A percentile compares a stretch with the other conserved stretches of the same genome.
Conservation (phyloP, 1,140 invertebrate genomes). For the Drosophila tropicalis region DNA sequence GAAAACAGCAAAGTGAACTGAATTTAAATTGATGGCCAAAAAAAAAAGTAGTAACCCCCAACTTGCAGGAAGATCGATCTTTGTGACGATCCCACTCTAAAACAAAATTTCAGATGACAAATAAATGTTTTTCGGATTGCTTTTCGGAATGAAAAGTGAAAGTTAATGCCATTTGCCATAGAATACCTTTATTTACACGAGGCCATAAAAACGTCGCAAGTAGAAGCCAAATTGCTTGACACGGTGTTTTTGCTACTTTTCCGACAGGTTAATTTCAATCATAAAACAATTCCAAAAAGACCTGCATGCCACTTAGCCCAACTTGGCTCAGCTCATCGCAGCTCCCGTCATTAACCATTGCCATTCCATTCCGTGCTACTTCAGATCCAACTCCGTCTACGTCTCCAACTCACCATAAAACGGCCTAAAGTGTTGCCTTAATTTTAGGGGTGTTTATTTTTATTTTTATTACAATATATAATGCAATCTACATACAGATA, state of each 20-base stretch:
- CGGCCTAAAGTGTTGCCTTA: constrained; percentile 68
- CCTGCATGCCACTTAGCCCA: constrained; percentile 28
- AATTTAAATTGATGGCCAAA: constrained; percentile 35
- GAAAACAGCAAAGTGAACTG: constrained; percentile 6
- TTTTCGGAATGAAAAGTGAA: constrained; percentile 32
- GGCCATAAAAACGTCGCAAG: constrained; percentile 2
- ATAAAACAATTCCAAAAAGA: constrained; percentile 43
- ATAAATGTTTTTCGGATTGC: too few relatives aligned
- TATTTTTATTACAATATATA: constrained; percentile 75
- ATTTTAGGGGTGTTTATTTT: constrained; percentile 76
- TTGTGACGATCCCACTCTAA: too few relatives aligned
- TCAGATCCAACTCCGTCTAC: constrained; percentile 8
- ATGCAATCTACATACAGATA: constrained; percentile 70
- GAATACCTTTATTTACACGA: constrained; percentile 16
- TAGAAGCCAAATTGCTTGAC: constrained; percentile 40
- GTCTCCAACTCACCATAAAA: constrained; percentile 46
- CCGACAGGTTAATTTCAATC: constrained; percentile 44
- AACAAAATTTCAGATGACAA: too few relatives aligned
- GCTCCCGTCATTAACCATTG: constrained; percentile 2
- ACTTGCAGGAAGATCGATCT: too few relatives aligned
- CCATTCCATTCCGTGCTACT: constrained; percentile 15
- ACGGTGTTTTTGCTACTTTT: constrained; percentile 29
- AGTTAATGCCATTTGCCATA: constrained; percentile 21
- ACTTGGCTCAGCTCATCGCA: constrained; percentile 14
- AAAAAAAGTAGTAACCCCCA: neutral